Conservation (phyloP, 2,113 vertebrate species). For the Brachyistius frenatus region DNA sequence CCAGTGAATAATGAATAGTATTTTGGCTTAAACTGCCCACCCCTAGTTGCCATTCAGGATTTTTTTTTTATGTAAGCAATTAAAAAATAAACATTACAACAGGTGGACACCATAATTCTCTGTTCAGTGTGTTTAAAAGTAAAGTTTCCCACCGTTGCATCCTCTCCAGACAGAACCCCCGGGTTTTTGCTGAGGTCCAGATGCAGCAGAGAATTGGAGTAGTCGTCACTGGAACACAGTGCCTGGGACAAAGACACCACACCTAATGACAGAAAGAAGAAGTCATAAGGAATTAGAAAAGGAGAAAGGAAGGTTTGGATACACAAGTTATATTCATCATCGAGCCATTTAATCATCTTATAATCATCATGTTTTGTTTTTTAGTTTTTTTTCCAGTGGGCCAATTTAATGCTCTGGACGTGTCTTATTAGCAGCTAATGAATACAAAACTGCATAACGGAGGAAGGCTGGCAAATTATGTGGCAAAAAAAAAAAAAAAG, state of each 20-base stretch:
- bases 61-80: too few relatives aligned
- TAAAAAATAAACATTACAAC: too few relatives aligned
- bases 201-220: slow-evolving; percentile 90
- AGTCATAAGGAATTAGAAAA: not conserved
- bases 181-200: slow-evolving; percentile 93
- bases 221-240: slow-evolving; percentile 89
- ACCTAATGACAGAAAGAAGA: slow-evolving; percentile 75
- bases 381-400: not conserved
- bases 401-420: slow-evolving; percentile 21
- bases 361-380: not conserved
- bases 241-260: slow-evolving; percentile 91
- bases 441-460: slow-evolving; percentile 17
- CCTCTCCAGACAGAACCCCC: slow-evolving; percentile 89
- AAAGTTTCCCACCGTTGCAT: slow-evolving; percentile 88
- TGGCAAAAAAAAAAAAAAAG: slow-evolving; percentile 1
- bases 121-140: too few relatives aligned
- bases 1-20: too few relatives aligned
- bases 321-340: slow-evolving; percentile 8
- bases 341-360: slow-evolving; percentile 25
- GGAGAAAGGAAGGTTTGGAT: not conserved
- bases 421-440: slow-evolving; percentile 26
- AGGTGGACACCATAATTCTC: not conserved
- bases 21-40: too few relatives aligned
- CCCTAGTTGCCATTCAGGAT: too few relatives aligned
- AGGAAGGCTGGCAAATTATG: not conserved